phyloP scores from a whole-genome alignment of 2,888 invertebrate species.

The Lepetodrilus schrolli region DNA sequence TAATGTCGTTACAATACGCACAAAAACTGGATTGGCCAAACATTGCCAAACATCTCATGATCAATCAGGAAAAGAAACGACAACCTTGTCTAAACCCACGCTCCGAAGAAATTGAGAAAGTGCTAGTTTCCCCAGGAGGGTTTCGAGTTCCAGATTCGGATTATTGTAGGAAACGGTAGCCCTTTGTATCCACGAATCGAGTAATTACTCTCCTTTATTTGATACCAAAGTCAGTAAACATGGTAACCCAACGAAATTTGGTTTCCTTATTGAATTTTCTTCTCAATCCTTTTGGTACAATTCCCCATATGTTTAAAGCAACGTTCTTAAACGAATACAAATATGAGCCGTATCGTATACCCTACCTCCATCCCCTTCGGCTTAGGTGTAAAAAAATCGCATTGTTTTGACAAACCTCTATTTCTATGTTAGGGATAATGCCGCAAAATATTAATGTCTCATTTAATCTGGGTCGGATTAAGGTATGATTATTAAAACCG shows the following conservation, averaged over 20 bases:
- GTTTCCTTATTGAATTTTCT: background rate
- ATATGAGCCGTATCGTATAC: background rate
- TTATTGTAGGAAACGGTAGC: constrained; percentile 22
- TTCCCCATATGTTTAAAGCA: constrained; percentile 28
- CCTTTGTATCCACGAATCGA: constrained; percentile 28
- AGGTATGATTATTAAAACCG: no score
- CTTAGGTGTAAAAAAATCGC: background rate
- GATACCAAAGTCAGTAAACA: constrained; percentile 22
- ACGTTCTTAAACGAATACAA: constrained; percentile 22
- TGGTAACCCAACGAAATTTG: constrained; percentile 20
- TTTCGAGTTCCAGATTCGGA: constrained; percentile 15
- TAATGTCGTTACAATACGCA: constrained; percentile 2
- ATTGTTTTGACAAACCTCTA: constrained; percentile 4
- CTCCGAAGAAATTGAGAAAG: background rate
- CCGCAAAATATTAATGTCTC: background rate
- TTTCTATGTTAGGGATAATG: background rate
- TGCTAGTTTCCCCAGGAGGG: constrained; percentile 1
- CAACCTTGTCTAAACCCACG: background rate
- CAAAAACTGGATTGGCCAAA: constrained; percentile 1
- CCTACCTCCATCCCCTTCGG: background rate
- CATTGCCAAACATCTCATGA: background rate
- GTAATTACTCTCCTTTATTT: constrained; percentile 4
- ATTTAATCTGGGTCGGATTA: constrained; percentile 2
- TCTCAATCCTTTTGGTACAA: constrained; percentile 20
- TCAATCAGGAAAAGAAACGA: constrained; percentile 3